Evolutionary conservation across 2,113 vertebrate species (phyloP), one percentile per base, ranked within the genome.

Genomic region (Oryctolagus cuniculus): DNA sequence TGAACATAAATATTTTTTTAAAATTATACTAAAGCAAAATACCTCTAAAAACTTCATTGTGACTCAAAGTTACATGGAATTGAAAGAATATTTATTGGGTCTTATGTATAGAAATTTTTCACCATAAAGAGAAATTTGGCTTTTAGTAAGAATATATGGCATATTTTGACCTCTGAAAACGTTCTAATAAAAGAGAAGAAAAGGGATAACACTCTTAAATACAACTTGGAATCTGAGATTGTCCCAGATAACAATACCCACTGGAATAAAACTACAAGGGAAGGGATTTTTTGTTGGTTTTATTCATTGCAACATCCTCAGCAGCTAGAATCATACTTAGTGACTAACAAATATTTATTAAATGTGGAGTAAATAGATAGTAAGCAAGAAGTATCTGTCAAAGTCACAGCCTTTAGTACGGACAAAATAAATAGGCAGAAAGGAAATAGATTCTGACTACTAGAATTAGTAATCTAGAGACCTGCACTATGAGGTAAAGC

Each of bases 401-500:
- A 34, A 10, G 9, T 4, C 69, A 84, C 1, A 84, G 29, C 31
- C 3, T 15, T 31, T 24, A 31, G 15, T 34, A 61, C 44, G 90
- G 75, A 88, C 53, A 55, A 89, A 95, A 58, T 63, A 19, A 13
- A 25, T 4, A 44, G n/a, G 64, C 3, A n/a, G 4, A 10, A 5
- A 55, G 10, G 19, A 87, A 74, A 74, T 36, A 87, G 22, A 5
- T 75, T 84, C 74, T 73, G 38, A 70, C 0, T 25, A 25, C 2
- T 5, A 67, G 51, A 79, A 36, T 5, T 17, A 1, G 55, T 6
- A 21, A 29, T 77, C 22, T 10, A 44, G 38, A 82, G 44, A 19
- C 31, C 10, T 44, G 4, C 0, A 1, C 6, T 38, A 19, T 51
- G 16, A 24, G 4, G 6, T 13, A 22, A 0, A 51, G 5, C n/a